A percentile compares a stretch with the other conserved stretches of the same genome.
These are phyloP conservation scores for Amblyopsis hoosieri DNA, from an alignment of 2,797 vertebrate genomes.

Conservation along the genomic window DNA sequence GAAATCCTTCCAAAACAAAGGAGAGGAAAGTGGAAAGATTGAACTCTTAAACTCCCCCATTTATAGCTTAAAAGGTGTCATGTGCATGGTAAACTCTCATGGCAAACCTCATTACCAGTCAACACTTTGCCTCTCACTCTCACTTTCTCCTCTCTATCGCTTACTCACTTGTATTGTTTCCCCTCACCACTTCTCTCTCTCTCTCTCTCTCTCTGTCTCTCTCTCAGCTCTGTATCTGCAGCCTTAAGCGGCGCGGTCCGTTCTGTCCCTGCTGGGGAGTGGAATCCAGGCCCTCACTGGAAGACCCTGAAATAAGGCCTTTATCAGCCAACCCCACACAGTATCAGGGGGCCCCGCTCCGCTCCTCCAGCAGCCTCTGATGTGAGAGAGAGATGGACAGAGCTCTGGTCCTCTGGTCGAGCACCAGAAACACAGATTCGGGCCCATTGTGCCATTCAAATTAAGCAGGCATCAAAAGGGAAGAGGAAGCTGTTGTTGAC, in stretches of 20 bases:
- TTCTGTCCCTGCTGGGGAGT: constrained; percentile 74
- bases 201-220: constrained; percentile 22
- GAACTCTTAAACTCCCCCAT: constrained; percentile 74
- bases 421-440: constrained; percentile 80
- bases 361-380: constrained; percentile 79
- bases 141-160: constrained; percentile 37
- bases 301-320: constrained; percentile 83
- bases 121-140: constrained; percentile 45
- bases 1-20: constrained; percentile 63
- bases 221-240: constrained; percentile 59
- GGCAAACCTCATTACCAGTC: constrained; percentile 65
- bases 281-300: constrained; percentile 74
- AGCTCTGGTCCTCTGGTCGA: constrained; percentile 79
- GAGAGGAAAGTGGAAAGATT: constrained; percentile 58
- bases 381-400: constrained; percentile 83
- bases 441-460: constrained; percentile 80
- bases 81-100: constrained; percentile 67
- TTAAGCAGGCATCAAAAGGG: constrained; percentile 82
- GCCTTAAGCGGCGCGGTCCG: constrained; percentile 66
- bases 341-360: constrained; percentile 79
- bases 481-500: constrained; percentile 77
- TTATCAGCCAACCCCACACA: constrained; percentile 84
- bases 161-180: constrained; percentile 33
- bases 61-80: constrained; percentile 72
- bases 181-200: not conserved